These are phyloP conservation scores for Siniperca undulata DNA, from an alignment of 2,797 vertebrate species.

Conservation along the genomic window DNA sequence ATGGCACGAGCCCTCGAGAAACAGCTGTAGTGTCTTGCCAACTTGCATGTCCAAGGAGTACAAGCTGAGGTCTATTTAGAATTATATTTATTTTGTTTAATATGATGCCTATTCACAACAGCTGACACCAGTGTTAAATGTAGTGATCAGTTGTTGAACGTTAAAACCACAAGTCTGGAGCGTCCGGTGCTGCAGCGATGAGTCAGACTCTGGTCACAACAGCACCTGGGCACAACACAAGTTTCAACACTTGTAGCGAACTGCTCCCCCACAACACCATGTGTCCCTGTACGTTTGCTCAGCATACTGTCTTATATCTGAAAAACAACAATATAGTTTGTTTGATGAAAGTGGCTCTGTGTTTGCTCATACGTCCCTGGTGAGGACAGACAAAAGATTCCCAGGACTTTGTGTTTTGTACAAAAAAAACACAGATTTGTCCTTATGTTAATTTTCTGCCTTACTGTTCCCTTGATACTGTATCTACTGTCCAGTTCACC, in stretches of 20 bases:
- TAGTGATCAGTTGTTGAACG: constrained; percentile 55
- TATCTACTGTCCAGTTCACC: constrained; percentile 39
- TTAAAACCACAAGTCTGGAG: constrained; percentile 62
- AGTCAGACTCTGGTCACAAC: constrained; percentile 71
- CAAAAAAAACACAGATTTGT: constrained; percentile 45
- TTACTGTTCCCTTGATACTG: constrained; percentile 26
- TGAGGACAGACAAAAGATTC: constrained; percentile 33
- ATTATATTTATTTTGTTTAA: constrained; percentile 36
- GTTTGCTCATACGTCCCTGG: constrained; percentile 22
- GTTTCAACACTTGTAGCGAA: constrained; percentile 66
- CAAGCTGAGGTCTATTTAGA: constrained; percentile 41
- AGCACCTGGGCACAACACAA: constrained; percentile 69
- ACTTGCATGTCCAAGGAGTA: constrained; percentile 57
- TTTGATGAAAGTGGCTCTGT: constrained; percentile 39
- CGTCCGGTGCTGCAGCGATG: constrained; percentile 66
- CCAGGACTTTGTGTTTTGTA: constrained; percentile 59
- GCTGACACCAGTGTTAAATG: constrained; percentile 50
- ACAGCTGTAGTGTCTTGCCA: constrained; percentile 77
- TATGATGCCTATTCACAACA: constrained; percentile 31
- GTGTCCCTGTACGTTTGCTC: constrained; percentile 51
- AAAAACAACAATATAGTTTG: constrained; percentile 49
- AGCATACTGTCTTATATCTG: constrained; percentile 45
- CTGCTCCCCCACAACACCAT: constrained; percentile 49
- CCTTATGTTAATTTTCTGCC: constrained; percentile 37
- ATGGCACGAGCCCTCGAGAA: constrained; percentile 73